phyloP scores from a whole-genome alignment of 2,888 invertebrate species.

The Pemphredon lugubris region DNA sequence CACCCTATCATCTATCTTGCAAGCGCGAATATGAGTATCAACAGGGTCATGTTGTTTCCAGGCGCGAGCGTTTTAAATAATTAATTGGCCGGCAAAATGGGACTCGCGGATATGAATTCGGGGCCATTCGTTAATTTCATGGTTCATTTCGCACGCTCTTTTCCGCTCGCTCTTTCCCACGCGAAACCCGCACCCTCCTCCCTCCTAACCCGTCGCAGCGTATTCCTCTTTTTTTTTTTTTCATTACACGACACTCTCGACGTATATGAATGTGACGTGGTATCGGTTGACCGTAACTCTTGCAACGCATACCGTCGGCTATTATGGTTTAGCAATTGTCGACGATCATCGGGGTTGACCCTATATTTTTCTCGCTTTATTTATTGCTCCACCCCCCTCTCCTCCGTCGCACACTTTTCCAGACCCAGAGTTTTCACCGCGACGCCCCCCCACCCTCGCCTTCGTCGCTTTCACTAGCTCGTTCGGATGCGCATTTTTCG shows the following conservation, averaged over 20 bases:
- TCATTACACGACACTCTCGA: conserved; percentile 59
- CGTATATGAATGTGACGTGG: conserved; percentile 64
- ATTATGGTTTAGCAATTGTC: conserved; percentile 61
- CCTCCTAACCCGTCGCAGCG: conserved; percentile 8
- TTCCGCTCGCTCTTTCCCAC: conserved; percentile 29
- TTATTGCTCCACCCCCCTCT: conserved; percentile 10
- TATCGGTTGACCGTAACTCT: conserved; percentile 60
- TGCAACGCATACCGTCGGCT: conserved; percentile 24
- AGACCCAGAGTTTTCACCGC: no score
- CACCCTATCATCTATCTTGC: conserved; percentile 63
- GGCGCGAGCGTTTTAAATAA: conserved; percentile 72
- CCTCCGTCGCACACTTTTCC: not conserved
- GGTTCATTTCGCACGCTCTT: conserved; percentile 69
- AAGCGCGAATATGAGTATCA: conserved; percentile 65
- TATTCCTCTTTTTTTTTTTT: conserved; percentile 37
- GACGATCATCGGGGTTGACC: conserved; percentile 50
- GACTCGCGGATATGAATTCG: conserved; percentile 71
- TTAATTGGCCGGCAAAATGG: conserved; percentile 73
- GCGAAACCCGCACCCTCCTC: conserved; percentile 10
- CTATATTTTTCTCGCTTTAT: conserved; percentile 34
- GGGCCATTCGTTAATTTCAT: conserved; percentile 74
- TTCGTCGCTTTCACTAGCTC: no score
- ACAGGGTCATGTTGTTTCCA: conserved; percentile 61
- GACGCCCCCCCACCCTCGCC: no score
- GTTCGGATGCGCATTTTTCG: not conserved